Evolutionary conservation across 2,113 vertebrate species (phyloP).

Genomic region (Rana temporaria): DNA sequence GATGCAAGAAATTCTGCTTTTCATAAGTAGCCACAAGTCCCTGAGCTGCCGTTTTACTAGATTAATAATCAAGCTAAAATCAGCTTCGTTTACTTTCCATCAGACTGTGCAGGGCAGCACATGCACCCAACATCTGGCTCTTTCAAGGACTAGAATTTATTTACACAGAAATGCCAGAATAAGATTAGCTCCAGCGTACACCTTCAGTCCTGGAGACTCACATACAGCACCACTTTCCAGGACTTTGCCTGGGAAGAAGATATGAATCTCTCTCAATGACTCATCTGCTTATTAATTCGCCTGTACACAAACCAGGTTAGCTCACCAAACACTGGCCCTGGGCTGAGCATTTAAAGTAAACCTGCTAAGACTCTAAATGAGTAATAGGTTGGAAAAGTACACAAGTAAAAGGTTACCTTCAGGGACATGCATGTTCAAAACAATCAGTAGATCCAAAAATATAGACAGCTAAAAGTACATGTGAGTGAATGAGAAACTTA

Average conservation of each 20-base stretch:
- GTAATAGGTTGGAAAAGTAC: too few relatives aligned
- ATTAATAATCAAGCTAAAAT: slow-evolving; percentile 30
- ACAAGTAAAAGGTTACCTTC: too few relatives aligned
- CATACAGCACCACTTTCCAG: background rate
- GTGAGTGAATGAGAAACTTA: too few relatives aligned
- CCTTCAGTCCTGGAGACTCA: slow-evolving; percentile 14
- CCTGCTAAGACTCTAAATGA: too few relatives aligned
- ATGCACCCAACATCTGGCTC: slow-evolving; percentile 39
- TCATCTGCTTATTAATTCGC: background rate
- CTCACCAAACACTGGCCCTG: too few relatives aligned
- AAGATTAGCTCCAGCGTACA: slow-evolving; percentile 5
- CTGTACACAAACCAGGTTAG: background rate
- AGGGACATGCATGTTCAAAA: too few relatives aligned
- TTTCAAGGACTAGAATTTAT: slow-evolving; percentile 21
- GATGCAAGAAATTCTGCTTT: slow-evolving; percentile 9
- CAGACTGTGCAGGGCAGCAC: background rate
- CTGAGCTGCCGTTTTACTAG: background rate
- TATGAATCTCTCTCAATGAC: background rate
- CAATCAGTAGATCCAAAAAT: too few relatives aligned
- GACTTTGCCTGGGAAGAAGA: background rate
- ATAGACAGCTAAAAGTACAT: too few relatives aligned
- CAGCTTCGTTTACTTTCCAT: slow-evolving; percentile 21
- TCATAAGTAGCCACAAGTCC: background rate
- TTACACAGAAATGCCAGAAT: slow-evolving; percentile 25
- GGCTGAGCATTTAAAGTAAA: too few relatives aligned